These are phyloP conservation scores for Brachionus plicatilis DNA, from an alignment of 1,140 invertebrate genomes.

Conservation along the genomic window DNA sequence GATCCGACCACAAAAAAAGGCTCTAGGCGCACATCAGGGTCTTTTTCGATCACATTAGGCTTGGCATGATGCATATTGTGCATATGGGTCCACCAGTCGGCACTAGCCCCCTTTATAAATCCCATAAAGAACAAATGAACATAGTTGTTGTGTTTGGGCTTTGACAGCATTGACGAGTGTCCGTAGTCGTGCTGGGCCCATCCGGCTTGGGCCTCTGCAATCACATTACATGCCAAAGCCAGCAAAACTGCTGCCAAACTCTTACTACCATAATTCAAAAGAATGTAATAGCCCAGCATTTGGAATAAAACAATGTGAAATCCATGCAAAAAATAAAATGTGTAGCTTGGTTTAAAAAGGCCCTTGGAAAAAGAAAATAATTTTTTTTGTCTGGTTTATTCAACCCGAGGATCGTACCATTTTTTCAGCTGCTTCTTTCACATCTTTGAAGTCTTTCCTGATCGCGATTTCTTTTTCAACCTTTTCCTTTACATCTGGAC, in stretches of 20 bases:
- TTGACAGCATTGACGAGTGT: slow-evolving; percentile 53
- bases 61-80: slow-evolving; percentile 57
- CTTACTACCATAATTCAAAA: slow-evolving; percentile 48
- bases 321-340: slow-evolving; percentile 48
- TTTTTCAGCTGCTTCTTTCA: background rate
- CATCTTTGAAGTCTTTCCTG: slow-evolving; percentile 24
- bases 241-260: slow-evolving; percentile 48
- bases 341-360: slow-evolving; percentile 47
- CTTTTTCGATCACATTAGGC: slow-evolving; percentile 55
- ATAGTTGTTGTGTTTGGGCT: slow-evolving; percentile 47
- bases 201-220: slow-evolving; percentile 52
- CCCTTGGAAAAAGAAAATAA: slow-evolving; percentile 32
- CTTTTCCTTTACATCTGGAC: background rate
- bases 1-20: slow-evolving; percentile 54
- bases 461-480: background rate
- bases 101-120: slow-evolving; percentile 52
- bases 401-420: background rate
- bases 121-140: slow-evolving; percentile 52
- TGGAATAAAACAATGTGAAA: slow-evolving; percentile 49
- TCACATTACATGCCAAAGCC: slow-evolving; percentile 46
- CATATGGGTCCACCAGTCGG: slow-evolving; percentile 56
- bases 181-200: slow-evolving; percentile 57
- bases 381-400: background rate
- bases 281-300: slow-evolving; percentile 46
- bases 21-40: slow-evolving; percentile 55